phyloP scores from a whole-genome alignment of 2,797 vertebrate genomes.

The Prunella strophiata region DNA sequence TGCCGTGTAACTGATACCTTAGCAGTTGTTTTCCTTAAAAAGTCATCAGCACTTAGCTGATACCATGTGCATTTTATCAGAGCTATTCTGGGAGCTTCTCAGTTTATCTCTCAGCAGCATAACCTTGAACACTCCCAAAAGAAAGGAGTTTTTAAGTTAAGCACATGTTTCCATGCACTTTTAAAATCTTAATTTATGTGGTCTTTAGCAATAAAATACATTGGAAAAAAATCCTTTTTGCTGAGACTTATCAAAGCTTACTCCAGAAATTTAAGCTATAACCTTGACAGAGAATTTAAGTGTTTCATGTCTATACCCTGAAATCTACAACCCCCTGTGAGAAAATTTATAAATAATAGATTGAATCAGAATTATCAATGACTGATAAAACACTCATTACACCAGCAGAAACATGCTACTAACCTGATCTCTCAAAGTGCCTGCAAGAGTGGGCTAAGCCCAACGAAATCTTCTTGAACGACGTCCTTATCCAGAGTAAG shows the following conservation, averaged over 20 bases:
- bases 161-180: conserved; percentile 15
- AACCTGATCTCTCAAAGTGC: conserved; percentile 92
- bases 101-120: conserved; percentile 81
- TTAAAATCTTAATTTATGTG: background rate
- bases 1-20: conserved; percentile 85
- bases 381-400: background rate
- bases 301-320: background rate
- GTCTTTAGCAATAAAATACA: background rate
- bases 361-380: background rate
- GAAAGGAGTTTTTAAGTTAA: conserved; percentile 54
- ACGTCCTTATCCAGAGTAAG: conserved; percentile 88
- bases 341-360: background rate
- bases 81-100: conserved; percentile 89
- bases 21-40: conserved; percentile 98
- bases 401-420: conserved; percentile 74
- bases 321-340: background rate
- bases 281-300: background rate
- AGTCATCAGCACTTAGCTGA: conserved; percentile 87
- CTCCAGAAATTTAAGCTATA: background rate
- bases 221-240: background rate
- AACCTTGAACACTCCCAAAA: conserved; percentile 79
- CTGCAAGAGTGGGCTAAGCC: conserved; percentile 90
- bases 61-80: conserved; percentile 87
- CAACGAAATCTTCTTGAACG: conserved; percentile 80
- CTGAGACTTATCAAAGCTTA: background rate